Conservation (phyloP, 1,140 invertebrate species). For the Aethina tumida region DNA sequence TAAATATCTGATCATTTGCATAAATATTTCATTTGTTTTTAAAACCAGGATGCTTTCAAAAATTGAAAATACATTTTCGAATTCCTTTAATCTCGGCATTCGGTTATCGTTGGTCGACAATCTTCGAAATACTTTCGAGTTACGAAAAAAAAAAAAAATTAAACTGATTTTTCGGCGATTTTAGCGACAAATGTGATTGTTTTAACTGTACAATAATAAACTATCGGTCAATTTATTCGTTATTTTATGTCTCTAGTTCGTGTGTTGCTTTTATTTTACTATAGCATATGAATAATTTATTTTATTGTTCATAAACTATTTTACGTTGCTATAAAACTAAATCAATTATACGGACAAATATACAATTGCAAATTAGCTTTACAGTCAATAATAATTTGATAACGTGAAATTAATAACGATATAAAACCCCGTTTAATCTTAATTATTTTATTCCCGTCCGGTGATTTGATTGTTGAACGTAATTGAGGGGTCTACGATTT, state of each 20-base stretch:
- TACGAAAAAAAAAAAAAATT: no score
- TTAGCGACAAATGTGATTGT: slow-evolving; percentile 8
- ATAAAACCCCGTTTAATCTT: no score
- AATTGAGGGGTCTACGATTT: no score
- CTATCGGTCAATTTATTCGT: not conserved
- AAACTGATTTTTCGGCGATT: no score
- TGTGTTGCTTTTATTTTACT: no score
- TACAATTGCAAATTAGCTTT: slow-evolving; percentile 11
- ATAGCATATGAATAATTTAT: slow-evolving; percentile 12
- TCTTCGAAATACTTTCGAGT: not conserved
- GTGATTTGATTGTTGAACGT: no score
- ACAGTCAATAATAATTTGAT: no score
- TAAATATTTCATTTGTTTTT: slow-evolving; percentile 2
- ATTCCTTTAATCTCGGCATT: slow-evolving; percentile 1
- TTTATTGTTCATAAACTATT: slow-evolving; percentile 17
- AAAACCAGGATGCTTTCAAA: not conserved
- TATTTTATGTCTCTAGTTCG: not conserved
- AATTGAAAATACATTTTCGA: not conserved
- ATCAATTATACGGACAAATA: slow-evolving; percentile 15
- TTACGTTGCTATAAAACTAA: slow-evolving; percentile 11
- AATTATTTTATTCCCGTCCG: no score
- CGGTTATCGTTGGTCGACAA: not conserved
- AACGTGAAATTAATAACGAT: no score
- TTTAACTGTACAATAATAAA: slow-evolving; percentile 9
- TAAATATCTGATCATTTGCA: slow-evolving; percentile 1